Evolutionary conservation across 2,888 invertebrate species (phyloP), one percentile per base, ranked within the genome.

Genomic region (Aleiodes leptofemur): DNA sequence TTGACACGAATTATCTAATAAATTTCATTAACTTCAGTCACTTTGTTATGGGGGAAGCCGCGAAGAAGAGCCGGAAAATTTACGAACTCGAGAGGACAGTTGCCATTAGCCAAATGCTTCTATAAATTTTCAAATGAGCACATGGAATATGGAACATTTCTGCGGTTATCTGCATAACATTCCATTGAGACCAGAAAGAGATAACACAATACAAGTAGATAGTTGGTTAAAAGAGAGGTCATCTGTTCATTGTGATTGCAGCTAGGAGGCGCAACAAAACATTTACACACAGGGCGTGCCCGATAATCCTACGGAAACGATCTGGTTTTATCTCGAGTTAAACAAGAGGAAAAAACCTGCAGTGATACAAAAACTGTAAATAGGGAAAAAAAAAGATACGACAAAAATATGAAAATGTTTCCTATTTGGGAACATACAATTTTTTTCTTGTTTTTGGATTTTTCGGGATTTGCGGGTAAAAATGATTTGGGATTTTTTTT

Each of bases 211-310:
- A 29, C 8, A 29, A 29, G 9, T 13, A 23, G 29, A 9, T n/a
- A 34, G 7, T 59, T n/a, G 7, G 59, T 8, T 23, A 31, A 31
- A 57, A 31, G 13, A 57, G 31, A 29, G 31, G 31, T 59, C 34
- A 31, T 34, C 31, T 64, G 5, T 64, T 16, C 64, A 73, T 68
- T 31, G 48, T 50, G 14, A 69, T 73, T 73, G 34, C 69, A 74
- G 38, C 59, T 43, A 16, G 31, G 69, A 73, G 73, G 69, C 68
- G 50, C 48, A 72, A 71, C 53, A 73, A 14, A 64, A 69, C 61
- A 34, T 31, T 43, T 43, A 74, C 76, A 74, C 76, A 72, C 70
- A 70, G 78, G 80, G 80, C 80, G 80, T 79, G 75, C 74, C 75
- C 73, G 78, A 79, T 80, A 79, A 79, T 76, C 78, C 71, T 70